Percentiles rank a stretch among this genome's conserved stretches.
These are phyloP conservation scores for Adelphocoris suturalis DNA, from an alignment of 2,888 invertebrate genomes.

Conservation along the genomic window DNA sequence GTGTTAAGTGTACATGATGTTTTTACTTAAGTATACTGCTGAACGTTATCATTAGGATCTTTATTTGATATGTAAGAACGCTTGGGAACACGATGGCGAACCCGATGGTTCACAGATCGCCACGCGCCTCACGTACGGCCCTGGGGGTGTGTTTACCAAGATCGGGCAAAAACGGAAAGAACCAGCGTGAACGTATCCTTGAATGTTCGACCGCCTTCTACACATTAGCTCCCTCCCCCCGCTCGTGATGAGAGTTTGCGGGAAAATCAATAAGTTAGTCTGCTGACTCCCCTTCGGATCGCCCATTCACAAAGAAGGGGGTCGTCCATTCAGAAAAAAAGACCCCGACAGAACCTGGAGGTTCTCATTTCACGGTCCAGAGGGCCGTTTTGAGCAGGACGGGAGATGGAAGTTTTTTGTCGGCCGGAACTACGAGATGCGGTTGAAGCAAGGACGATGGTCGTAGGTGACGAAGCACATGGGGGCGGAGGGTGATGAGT, in stretches of 20 bases:
- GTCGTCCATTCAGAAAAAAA: conserved; percentile 53
- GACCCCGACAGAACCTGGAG: neutral
- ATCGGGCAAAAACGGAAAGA: neutral
- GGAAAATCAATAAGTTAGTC: conserved; percentile 71
- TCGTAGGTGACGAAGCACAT: neutral
- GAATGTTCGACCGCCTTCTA: conserved; percentile 57
- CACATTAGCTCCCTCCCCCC: conserved; percentile 29
- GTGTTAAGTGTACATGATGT: no score
- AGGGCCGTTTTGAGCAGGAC: conserved; percentile 25
- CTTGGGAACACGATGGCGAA: no score
- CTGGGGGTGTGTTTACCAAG: neutral
- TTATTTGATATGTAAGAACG: no score
- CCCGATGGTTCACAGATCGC: neutral
- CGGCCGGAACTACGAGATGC: conserved; percentile 20
- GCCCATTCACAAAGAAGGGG: conserved; percentile 56
- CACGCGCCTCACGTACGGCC: conserved; percentile 1
- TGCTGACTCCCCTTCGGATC: conserved; percentile 42
- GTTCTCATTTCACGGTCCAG: conserved; percentile 56
- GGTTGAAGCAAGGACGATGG: neutral
- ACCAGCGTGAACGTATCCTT: conserved; percentile 4
- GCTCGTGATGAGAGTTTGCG: conserved; percentile 41
- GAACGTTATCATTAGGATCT: no score
- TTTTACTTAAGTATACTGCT: no score
- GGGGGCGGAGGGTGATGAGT: neutral
- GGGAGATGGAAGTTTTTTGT: conserved; percentile 3